A percentile compares a stretch with the other conserved stretches of the same genome.
Evolutionary conservation across 2,113 vertebrate species (phyloP).

Genomic region (Ornithorhynchus anatinus): DNA sequence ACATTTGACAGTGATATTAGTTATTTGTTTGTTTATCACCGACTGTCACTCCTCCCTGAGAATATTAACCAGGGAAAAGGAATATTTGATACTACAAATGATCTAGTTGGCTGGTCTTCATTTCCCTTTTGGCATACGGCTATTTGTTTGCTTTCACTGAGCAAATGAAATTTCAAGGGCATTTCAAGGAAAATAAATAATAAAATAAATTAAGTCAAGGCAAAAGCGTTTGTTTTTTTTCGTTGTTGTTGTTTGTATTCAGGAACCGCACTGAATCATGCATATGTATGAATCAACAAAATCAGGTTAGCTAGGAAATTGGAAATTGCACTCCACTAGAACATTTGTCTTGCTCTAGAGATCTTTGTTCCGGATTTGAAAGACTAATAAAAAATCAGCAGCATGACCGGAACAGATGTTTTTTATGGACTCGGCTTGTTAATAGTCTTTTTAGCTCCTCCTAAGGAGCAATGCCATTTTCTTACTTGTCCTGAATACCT

Average conservation of each 20-base stretch:
- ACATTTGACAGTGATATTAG: conserved; percentile 70
- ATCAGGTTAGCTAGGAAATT: conserved; percentile 78
- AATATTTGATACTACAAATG: conserved; percentile 74
- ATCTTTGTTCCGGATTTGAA: conserved; percentile 78
- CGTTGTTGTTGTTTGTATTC: conserved; percentile 64
- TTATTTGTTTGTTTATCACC: conserved; percentile 64
- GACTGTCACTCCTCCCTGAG: conserved; percentile 58
- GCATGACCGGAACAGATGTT: conserved; percentile 86
- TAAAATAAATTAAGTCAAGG: conserved; percentile 53
- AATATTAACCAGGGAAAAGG: conserved; percentile 67
- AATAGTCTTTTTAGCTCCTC: conserved; percentile 77
- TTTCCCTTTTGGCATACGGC: conserved; percentile 75
- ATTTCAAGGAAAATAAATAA: conserved; percentile 79
- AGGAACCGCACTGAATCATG: conserved; percentile 69
- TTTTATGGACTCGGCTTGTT: conserved; percentile 77
- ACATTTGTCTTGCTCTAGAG: conserved; percentile 78
- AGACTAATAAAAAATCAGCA: conserved; percentile 80
- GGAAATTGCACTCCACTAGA: conserved; percentile 73
- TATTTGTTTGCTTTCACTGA: conserved; percentile 80
- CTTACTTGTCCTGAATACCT: conserved; percentile 74
- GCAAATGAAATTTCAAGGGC: conserved; percentile 79
- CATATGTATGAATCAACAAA: conserved; percentile 83
- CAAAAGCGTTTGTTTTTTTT: conserved; percentile 35
- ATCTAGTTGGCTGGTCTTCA: conserved; percentile 65
- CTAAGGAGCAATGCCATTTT: conserved; percentile 74